Evolutionary conservation across 2,113 vertebrate genomes (phyloP), one percentile per base, ranked within the genome.

Genomic region (Salvelinus namaycush): DNA sequence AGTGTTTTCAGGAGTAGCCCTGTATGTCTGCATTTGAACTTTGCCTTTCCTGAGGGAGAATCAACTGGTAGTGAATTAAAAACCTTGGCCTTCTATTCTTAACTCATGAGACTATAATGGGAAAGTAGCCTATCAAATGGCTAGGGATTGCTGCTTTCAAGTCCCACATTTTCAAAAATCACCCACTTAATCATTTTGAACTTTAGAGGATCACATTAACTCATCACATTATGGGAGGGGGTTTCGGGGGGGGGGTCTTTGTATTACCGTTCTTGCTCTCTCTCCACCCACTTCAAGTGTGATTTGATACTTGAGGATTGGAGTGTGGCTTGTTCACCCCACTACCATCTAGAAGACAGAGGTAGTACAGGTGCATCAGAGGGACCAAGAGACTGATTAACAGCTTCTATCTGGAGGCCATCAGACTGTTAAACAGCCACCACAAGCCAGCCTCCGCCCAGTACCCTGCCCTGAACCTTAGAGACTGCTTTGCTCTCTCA

Each of bases 261-360:
- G 81, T 79, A 75, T 77, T 24, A 78, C 57, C 31, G 49, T 76
- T 84, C 34, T 34, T 1, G 31, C 76, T 82, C 68, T 86, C 70
- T 66, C 84, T 83, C 59, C 59, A n/a, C 59, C 59, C 82, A 76
- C 87, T 87, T 82, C 73, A 69, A 78, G 86, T 87, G 77, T 83
- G 84, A 89, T 89, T 86, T 87, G 90, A 90, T 86, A 84, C 86
- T 22, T 80, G 81, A 88, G 87, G 88, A 93, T 94, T 81, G 89
- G 93, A 91, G 93, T 89, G 89, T 84, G 39, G 8, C 39, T 11
- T 44, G 39, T 44, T 57, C 92, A 86, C 93, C 97, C 97, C 92
- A 96, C 96, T 44, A 44, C 39, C 9, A 11, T 9, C 2, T 44
- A 44, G 39, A 44, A 44, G 39, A 44, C 39, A 44, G 39, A 44